These are phyloP conservation scores for Lutjanus campechanus DNA, from an alignment of 2,797 vertebrate species.

Conservation along the genomic window DNA sequence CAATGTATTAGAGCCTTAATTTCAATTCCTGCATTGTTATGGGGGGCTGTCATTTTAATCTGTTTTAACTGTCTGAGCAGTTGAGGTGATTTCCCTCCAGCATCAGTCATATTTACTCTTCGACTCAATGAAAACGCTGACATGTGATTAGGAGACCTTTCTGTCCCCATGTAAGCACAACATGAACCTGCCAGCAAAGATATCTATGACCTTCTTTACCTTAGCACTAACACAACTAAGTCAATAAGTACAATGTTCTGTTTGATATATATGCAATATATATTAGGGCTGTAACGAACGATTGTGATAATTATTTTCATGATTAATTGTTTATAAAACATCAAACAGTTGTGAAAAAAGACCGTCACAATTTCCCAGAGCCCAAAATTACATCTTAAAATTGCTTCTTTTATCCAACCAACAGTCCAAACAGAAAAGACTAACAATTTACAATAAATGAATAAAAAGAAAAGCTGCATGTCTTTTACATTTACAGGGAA, in stretches of 20 bases:
- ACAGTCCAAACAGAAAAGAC: no score
- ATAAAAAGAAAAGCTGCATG: no score
- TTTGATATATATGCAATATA: no score
- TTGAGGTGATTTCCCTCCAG: not conserved
- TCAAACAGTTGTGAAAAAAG: no score
- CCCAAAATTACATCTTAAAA: no score
- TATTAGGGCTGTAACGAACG: no score
- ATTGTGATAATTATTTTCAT: no score
- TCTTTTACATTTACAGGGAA: no score
- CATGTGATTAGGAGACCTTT: not conserved
- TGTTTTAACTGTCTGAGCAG: not conserved
- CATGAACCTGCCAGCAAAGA: not conserved
- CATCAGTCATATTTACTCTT: constrained; percentile 19
- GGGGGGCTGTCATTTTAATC: not conserved
- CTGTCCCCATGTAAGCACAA: not conserved
- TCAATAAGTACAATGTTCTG: not conserved
- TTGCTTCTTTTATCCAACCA: no score
- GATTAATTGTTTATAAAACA: no score
- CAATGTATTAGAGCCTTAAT: not conserved
- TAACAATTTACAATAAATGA: no score
- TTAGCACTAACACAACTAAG: not conserved
- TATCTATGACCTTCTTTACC: not conserved
- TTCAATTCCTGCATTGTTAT: not conserved
- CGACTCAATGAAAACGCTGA: not conserved
- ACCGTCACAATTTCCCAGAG: no score